Base-by-base conservation (phyloP, 2,113 vertebrate genomes). In the Paradoxurus hermaphroditus region DNA sequence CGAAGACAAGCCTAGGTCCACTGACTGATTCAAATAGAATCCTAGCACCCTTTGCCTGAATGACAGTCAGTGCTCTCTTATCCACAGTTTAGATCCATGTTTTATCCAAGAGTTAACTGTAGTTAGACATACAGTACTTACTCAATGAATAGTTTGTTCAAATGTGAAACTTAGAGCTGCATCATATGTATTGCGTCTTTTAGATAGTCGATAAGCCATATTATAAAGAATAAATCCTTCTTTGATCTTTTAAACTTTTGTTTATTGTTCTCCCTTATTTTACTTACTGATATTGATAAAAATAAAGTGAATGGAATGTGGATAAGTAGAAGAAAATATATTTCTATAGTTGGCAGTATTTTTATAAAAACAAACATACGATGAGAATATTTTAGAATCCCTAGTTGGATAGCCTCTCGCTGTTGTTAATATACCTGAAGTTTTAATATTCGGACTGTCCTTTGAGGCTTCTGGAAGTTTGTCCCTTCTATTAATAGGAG, bases 311-410 rank as follows among this genome's bases (percentile, higher is more conserved):
- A 94, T 97, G 21, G 39, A 95, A 81, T 63, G 53, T 95, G 86
- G 90, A 39, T 44, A 96, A 97, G 31, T 91, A 34, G 81, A 96
- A 86, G 70, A 46, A 95, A 98, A 96, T 84, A 1, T 62, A 59
- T 8, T 59, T 59, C 56, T 59, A 59, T 25, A 59, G 11, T 77
- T 93, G 78, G 41, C 79, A 95, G 3, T 94, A 97, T 95, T 82
- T 93, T 96, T 97, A 94, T 96, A 87, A 97, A 98, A 98, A 92
- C 97, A 88, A 90, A 53, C 39, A 46, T 77, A 91, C 0, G 72
- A 91, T 98, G 83, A 98, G 96, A 95, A 95, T 72, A 96, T 97
- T 98, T 98, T 98, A 97, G 96, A 88, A 98, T 98, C 97, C 68
- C 94, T 98, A 44, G 63, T 49, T 63, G 51, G 31, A 91, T 67